These are phyloP conservation scores for Drosophila persimilis DNA, from an alignment of 1,140 invertebrate genomes.

Conservation along the genomic window DNA sequence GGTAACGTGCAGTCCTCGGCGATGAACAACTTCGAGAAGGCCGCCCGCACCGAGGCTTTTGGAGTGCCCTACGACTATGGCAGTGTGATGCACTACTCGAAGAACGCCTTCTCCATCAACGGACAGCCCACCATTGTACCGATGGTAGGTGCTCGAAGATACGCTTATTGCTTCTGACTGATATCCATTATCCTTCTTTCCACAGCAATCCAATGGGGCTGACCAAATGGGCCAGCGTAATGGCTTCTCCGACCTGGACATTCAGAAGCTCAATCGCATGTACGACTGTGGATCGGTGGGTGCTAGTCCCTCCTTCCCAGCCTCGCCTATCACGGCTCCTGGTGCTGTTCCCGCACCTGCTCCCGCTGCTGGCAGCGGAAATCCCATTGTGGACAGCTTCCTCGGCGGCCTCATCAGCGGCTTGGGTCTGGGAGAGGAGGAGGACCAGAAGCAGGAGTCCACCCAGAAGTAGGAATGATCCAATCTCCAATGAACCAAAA, in stretches of 20 bases:
- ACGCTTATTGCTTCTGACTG: neutral
- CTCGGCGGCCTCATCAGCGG: constrained; percentile 71
- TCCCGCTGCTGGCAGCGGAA: constrained; percentile 49
- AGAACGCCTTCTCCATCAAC: constrained; percentile 90
- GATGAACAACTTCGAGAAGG: constrained; percentile 88
- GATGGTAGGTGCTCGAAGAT: constrained; percentile 84
- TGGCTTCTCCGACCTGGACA: constrained; percentile 88
- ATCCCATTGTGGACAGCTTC: constrained; percentile 73
- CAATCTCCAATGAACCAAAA: constrained; percentile 1
- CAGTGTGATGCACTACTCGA: constrained; percentile 93
- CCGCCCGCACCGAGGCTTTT: constrained; percentile 85
- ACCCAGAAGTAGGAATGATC: neutral
- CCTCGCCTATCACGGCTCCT: constrained; percentile 9
- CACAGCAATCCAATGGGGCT: constrained; percentile 51
- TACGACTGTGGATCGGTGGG: constrained; percentile 86
- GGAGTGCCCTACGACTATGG: constrained; percentile 90
- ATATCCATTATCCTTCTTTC: neutral
- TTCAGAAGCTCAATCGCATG: constrained; percentile 90
- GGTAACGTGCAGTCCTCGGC: constrained; percentile 84
- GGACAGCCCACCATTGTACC: constrained; percentile 88
- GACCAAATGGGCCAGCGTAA: constrained; percentile 87
- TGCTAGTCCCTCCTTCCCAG: constrained; percentile 3
- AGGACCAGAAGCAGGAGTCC: constrained; percentile 3
- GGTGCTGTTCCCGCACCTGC: constrained; percentile 17
- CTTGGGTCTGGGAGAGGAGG: constrained; percentile 61